phyloP scores from a whole-genome alignment of 1,140 invertebrate species.

The Zophobas morio region DNA sequence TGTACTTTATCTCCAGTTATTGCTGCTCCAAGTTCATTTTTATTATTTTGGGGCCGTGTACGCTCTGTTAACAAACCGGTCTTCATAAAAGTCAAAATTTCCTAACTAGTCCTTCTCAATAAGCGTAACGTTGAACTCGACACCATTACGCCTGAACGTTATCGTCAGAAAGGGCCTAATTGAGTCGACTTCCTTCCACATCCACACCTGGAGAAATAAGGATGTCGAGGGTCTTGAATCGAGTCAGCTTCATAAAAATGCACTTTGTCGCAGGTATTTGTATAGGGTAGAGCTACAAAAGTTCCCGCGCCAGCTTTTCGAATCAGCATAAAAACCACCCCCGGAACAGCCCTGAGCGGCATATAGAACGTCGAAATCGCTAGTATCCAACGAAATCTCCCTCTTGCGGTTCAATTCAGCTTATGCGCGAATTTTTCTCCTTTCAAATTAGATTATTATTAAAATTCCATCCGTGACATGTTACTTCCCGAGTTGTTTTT shows the following conservation, averaged over 20 bases:
- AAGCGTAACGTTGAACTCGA: conserved; percentile 7
- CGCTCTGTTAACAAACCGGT: background rate
- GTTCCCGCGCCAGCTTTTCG: conserved; percentile 14
- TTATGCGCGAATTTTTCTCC: conserved; percentile 34
- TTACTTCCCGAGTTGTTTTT: conserved; percentile 25
- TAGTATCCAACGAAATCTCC: conserved; percentile 28
- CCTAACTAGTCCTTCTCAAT: conserved; percentile 8
- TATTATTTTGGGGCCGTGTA: background rate
- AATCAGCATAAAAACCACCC: conserved; percentile 40
- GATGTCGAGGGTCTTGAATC: conserved; percentile 2
- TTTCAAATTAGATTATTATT: conserved; percentile 31
- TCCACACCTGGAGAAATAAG: conserved; percentile 4
- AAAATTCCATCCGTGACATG: conserved; percentile 31
- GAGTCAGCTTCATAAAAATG: conserved; percentile 27
- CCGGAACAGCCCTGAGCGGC: conserved; percentile 27
- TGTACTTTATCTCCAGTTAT: conserved; percentile 14
- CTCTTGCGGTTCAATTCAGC: conserved; percentile 40
- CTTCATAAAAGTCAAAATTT: background rate
- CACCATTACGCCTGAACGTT: conserved; percentile 14
- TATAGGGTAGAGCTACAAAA: conserved; percentile 35
- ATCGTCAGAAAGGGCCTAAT: conserved; percentile 20
- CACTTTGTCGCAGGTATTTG: conserved; percentile 36
- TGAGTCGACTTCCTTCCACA: conserved; percentile 24
- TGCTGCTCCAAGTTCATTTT: conserved; percentile 14
- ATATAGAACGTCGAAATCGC: conserved; percentile 32